Base-by-base conservation (phyloP, 2,888 invertebrate genomes). In the Trichopria drosophilae region DNA sequence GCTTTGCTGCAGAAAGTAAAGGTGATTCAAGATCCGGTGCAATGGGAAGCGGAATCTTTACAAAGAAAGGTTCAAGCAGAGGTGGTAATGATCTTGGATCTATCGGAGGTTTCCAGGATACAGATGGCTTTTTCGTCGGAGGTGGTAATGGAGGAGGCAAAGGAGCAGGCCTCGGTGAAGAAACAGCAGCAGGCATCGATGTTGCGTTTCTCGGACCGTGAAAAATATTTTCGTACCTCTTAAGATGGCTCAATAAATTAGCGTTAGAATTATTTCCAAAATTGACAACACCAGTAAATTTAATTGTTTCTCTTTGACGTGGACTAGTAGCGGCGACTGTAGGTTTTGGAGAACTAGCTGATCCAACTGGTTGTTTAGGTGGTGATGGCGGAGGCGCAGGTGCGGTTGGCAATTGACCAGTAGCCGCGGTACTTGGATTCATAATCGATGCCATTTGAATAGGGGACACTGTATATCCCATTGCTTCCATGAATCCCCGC, bases 221-320 rank as follows among this genome's bases (percentile, higher is more conserved):
- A 20, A 75, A 75, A 0, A 74, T 39, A 16, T 51, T 60, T 26
- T 75, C 73, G 49, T 75, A 75, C 10, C 63, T 67, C 5, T 64
- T 65, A n/a, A 75, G 57, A 9, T 74, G 74, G n/a, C 60, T 64
- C 3, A 68, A 12, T 6, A 75, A 29, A 31, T 67, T 55, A 39
- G 65, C 65, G 12, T 53, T 56, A 5, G 19, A 31, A 19, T 58
- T 58, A 45, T 75, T 74, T 6, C 75, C 73, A 13, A 75, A 71
- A 45, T 75, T 75, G 0, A 75, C 52, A 5, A 75, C 66, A 1
- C 75, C 75, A 0, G 75, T 75, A 24, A 75, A 62, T 24, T 67
- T 61, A 3, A 75, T 51, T 0, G 72, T 73, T 46, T 75, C 72
- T 5, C 65, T 53, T n/a, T 60, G 70, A n/a, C 61, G 57, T 0